Evolutionary conservation across 2,797 vertebrate species (phyloP).

Genomic region (Peromyscus melanophrys): DNA sequence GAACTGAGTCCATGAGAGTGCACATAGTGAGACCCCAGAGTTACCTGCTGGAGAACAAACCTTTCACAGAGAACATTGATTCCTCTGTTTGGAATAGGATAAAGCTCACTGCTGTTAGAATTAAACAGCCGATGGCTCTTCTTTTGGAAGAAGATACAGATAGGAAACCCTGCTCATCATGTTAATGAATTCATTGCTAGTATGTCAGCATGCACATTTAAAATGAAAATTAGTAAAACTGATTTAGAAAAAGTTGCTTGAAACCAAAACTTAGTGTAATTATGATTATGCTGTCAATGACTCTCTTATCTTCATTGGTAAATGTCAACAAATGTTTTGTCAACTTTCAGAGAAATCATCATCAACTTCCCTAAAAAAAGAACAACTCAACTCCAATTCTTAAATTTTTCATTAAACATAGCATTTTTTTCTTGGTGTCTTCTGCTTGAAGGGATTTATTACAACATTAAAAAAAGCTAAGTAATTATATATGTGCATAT

Average conservation of each 20-base stretch:
- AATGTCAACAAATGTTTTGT: constrained; percentile 44
- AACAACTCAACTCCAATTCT: constrained; percentile 3
- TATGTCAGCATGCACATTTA: background rate
- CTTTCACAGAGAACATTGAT: background rate
- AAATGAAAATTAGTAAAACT: constrained; percentile 3
- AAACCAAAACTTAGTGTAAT: background rate
- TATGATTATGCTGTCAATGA: background rate
- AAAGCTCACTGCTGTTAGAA: background rate
- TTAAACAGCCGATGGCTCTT: background rate
- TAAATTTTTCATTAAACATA: constrained; percentile 1
- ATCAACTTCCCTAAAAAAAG: background rate
- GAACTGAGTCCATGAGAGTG: background rate
- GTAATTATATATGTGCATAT: background rate
- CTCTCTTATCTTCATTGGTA: constrained; percentile 23
- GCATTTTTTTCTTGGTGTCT: constrained; percentile 16
- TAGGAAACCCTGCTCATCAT: background rate
- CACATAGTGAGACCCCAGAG: background rate
- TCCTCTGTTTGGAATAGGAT: background rate
- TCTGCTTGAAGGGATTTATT: background rate
- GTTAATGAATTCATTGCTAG: background rate
- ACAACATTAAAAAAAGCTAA: constrained; percentile 37
- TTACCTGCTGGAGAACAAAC: background rate
- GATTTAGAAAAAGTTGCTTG: constrained; percentile 18
- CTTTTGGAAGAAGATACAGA: background rate
- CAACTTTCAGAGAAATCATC: background rate